These are phyloP conservation scores for Xanthia icteritia DNA, from an alignment of 2,888 invertebrate species.

Conservation along the genomic window DNA sequence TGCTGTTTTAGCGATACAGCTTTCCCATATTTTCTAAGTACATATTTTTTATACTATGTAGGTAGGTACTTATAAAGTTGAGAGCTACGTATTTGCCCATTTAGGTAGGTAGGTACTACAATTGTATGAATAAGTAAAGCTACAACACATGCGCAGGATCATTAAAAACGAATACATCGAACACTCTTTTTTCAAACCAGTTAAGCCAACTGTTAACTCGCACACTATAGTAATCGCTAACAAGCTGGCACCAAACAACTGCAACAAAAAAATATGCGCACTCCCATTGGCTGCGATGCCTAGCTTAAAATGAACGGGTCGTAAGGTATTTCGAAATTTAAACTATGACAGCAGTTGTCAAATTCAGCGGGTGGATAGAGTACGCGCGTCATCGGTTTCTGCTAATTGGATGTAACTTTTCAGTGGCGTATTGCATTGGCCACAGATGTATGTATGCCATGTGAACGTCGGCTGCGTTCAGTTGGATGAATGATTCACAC, in stretches of 20 bases:
- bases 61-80: background rate
- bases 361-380: conserved; percentile 78
- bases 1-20: background rate
- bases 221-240: conserved; percentile 36
- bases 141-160: background rate
- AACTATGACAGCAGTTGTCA: conserved; percentile 81
- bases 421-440: conserved; percentile 74
- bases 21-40: background rate
- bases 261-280: conserved; percentile 21
- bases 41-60: background rate
- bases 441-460: conserved; percentile 68
- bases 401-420: conserved; percentile 88
- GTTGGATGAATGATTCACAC: conserved; percentile 74
- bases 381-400: conserved; percentile 83
- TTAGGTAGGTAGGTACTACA: background rate
- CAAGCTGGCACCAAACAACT: conserved; percentile 43
- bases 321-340: conserved; percentile 57
- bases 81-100: background rate
- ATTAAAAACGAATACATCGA: conserved; percentile 18
- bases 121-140: background rate
- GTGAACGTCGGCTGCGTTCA: conserved; percentile 65
- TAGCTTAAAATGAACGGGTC: conserved; percentile 39
- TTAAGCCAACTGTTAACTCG: conserved; percentile 12
- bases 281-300: conserved; percentile 12
- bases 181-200: conserved; percentile 2